Conservation (phyloP, 92 coral and sea anemone species). For the Desmophyllum pertusum region DNA sequence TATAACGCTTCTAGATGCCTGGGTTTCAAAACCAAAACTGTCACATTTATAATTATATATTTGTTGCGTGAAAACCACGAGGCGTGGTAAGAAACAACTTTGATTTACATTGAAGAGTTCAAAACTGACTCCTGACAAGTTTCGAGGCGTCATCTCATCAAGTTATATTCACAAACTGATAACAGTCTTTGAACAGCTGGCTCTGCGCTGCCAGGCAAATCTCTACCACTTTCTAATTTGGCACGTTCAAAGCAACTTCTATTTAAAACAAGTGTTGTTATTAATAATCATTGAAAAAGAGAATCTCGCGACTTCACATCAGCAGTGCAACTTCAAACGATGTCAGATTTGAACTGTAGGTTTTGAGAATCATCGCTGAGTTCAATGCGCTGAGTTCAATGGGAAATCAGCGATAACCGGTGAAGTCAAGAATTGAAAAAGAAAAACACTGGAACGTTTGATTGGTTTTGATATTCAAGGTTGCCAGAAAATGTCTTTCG, state of each 20-base stretch:
- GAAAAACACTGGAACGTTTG: neutral
- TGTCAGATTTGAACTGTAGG: neutral
- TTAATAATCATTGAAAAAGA: neutral
- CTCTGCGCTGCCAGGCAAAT: neutral
- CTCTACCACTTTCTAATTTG: neutral
- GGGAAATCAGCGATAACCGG: neutral
- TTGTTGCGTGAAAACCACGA: neutral
- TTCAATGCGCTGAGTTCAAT: neutral
- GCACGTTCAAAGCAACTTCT: neutral
- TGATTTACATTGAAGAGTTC: neutral
- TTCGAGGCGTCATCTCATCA: conserved; percentile 4
- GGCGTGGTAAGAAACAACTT: neutral
- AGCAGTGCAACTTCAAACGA: neutral
- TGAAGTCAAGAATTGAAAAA: neutral
- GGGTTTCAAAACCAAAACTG: neutral
- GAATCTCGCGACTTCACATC: neutral
- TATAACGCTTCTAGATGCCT: neutral
- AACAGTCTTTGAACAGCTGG: conserved; percentile 24
- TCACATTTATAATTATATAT: neutral
- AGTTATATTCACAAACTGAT: neutral
- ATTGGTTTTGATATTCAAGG: neutral
- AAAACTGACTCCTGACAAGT: conserved; percentile 10
- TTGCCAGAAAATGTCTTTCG: conserved; percentile 23
- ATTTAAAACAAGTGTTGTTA: neutral
- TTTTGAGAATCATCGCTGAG: neutral